Conservation (phyloP, 2,888 invertebrate genomes). For the Andrena camellia region DNA sequence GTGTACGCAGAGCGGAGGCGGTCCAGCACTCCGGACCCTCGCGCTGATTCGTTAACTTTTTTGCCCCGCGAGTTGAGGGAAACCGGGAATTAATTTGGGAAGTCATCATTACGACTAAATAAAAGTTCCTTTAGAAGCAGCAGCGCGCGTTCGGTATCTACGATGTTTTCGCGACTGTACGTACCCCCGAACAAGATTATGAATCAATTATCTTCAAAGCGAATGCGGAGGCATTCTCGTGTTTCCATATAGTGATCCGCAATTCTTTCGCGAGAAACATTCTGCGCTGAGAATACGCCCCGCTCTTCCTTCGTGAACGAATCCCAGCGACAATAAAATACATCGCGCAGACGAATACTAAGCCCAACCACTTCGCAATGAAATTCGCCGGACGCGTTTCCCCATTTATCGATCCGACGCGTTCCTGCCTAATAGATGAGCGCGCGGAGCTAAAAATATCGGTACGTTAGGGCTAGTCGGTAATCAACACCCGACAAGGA, state of each 20-base stretch:
- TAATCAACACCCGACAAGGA: conserved; percentile 47
- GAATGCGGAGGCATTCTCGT: not conserved
- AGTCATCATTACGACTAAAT: conserved; percentile 41
- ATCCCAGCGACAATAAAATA: too few relatives aligned
- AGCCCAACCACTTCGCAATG: not conserved
- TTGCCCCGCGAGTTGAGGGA: conserved; percentile 33
- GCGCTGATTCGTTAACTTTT: conserved; percentile 44
- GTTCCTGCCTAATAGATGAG: not conserved
- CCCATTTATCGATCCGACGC: not conserved
- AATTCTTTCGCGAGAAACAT: conserved; percentile 3
- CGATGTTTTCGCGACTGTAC: not conserved
- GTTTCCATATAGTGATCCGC: conserved; percentile 2
- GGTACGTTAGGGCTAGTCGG: conserved; percentile 39
- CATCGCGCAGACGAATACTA: too few relatives aligned
- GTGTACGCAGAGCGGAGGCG: conserved; percentile 11
- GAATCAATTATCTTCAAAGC: conserved; percentile 40
- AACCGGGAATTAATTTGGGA: conserved; percentile 52
- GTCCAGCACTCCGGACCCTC: conserved; percentile 27
- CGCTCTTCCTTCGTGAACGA: too few relatives aligned
- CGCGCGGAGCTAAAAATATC: conserved; percentile 12
- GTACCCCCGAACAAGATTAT: conserved; percentile 1
- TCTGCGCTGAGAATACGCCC: too few relatives aligned
- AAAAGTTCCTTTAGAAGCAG: conserved; percentile 35
- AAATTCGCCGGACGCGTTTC: not conserved
- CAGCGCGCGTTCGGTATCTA: not conserved